Percentiles rank a stretch among this genome's conserved stretches.
Conservation (phyloP, 2,113 vertebrate species). For the Trichechus manatus region DNA sequence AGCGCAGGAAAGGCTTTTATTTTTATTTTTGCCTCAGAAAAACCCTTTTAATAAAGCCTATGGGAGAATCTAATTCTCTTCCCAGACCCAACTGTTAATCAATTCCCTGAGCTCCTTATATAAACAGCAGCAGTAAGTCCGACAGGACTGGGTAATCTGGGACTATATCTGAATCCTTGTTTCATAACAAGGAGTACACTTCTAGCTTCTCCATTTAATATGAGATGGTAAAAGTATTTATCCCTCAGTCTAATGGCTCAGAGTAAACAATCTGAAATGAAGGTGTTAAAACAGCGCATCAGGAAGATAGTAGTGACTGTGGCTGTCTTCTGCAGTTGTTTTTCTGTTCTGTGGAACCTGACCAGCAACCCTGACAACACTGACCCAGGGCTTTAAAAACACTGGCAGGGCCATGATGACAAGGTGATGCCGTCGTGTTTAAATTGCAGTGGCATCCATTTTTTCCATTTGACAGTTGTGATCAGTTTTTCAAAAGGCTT, state of each 20-base stretch:
- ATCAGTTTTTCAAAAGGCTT: conserved; percentile 46
- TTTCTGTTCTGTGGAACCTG: conserved; percentile 10
- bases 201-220: conserved; percentile 34
- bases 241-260: neutral
- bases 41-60: conserved; percentile 78
- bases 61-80: conserved; percentile 82
- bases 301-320: neutral
- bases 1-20: conserved; percentile 46
- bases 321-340: neutral
- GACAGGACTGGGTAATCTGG: conserved; percentile 57
- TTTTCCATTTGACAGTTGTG: neutral
- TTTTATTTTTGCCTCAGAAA: conserved; percentile 77
- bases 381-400: neutral
- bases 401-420: neutral
- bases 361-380: conserved; percentile 23
- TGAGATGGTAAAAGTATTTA: neutral
- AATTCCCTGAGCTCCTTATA: conserved; percentile 76
- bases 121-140: conserved; percentile 68
- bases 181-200: conserved; percentile 66
- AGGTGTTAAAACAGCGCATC: neutral
- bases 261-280: conserved; percentile 39
- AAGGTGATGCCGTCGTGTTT: neutral
- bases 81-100: conserved; percentile 79
- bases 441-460: neutral
- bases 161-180: conserved; percentile 22